phyloP scores from a whole-genome alignment of 1,140 invertebrate species.

The Hesperophylax magnus region DNA sequence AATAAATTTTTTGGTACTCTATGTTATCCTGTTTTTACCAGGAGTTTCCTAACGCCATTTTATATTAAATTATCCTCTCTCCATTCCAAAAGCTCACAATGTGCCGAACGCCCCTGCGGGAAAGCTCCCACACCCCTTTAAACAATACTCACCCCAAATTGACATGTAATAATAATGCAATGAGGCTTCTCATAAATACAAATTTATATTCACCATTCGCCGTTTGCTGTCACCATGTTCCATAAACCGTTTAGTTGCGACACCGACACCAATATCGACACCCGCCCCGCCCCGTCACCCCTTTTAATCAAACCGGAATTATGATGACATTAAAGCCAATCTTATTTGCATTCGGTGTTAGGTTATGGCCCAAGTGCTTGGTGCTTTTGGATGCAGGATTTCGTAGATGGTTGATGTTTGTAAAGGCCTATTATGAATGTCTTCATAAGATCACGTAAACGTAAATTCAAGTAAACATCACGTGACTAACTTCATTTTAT shows the following conservation, averaged over 20 bases:
- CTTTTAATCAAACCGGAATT: slow-evolving; percentile 57
- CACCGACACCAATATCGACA: slow-evolving; percentile 21
- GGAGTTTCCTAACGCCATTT: too few species aligned
- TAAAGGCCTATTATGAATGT: too few species aligned
- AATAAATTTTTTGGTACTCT: too few species aligned
- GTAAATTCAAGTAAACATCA: too few species aligned
- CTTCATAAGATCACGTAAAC: too few species aligned
- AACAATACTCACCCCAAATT: slow-evolving; percentile 33
- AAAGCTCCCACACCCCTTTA: not conserved
- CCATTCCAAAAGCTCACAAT: too few species aligned
- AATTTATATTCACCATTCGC: slow-evolving; percentile 56
- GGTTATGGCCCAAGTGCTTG: slow-evolving; percentile 18
- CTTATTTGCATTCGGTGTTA: slow-evolving; percentile 42
- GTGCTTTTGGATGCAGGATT: not conserved
- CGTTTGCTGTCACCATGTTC: slow-evolving; percentile 25
- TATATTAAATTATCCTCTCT: too few species aligned
- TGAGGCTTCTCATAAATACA: slow-evolving; percentile 55
- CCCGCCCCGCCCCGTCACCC: slow-evolving; percentile 16
- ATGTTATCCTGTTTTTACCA: too few species aligned
- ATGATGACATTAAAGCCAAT: slow-evolving; percentile 43
- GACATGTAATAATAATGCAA: slow-evolving; percentile 39
- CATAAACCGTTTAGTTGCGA: slow-evolving; percentile 38
- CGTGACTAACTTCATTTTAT: too few species aligned
- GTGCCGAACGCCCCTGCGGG: not conserved
- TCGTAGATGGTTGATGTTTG: too few species aligned